Conservation (phyloP, 2,113 vertebrate species). For the Pongo abelii region DNA sequence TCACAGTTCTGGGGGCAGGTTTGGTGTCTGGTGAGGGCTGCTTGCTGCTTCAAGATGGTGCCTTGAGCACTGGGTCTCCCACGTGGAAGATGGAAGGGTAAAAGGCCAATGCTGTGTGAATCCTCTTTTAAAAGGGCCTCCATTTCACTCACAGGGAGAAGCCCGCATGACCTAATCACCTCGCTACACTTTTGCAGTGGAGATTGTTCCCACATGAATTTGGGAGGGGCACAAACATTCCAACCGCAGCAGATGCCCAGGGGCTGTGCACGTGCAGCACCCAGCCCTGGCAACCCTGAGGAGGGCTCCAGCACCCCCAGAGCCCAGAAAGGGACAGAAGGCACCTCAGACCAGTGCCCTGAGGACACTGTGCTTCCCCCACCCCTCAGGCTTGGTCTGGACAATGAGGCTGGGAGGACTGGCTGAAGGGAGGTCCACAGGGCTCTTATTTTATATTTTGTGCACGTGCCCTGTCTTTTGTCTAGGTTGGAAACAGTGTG, state of each 20-base stretch:
- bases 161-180: too few species aligned
- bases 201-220: not conserved
- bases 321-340: too few species aligned
- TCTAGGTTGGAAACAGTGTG: not conserved
- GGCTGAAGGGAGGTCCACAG: not conserved
- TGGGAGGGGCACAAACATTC: not conserved
- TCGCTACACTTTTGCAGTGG: too few species aligned
- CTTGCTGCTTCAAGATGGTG: not conserved
- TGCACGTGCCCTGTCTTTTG: not conserved
- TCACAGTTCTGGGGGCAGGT: not conserved
- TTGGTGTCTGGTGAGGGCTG: not conserved
- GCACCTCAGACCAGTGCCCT: not conserved
- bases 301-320: accelerated
- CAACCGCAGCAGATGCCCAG: not conserved
- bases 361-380: not conserved
- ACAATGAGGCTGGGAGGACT: too few species aligned
- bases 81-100: not conserved
- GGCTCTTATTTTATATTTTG: not conserved
- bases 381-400: not conserved
- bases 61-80: not conserved
- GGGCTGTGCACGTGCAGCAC: accelerated
- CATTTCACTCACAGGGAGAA: too few species aligned
- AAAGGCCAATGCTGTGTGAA: not conserved
- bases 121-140: too few species aligned
- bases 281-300: not conserved